Percentiles rank a stretch among this genome's conserved stretches.
phyloP scores from a whole-genome alignment of 1,140 invertebrate species.

The Hermatobates lingyangjiaoensis region DNA sequence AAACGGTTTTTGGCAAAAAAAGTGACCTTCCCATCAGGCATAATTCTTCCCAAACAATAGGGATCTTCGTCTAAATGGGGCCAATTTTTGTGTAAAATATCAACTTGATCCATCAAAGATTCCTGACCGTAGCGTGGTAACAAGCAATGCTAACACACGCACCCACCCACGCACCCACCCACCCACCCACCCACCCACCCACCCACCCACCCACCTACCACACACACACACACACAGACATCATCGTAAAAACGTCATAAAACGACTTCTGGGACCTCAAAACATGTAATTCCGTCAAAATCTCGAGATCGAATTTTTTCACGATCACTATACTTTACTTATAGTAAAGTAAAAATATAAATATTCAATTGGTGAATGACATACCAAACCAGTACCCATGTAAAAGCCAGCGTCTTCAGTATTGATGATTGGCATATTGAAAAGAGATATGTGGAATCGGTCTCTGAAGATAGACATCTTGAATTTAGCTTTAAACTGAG shows the following conservation, averaged over 20 bases:
- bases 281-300: no score
- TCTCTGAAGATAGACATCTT: slow-evolving; percentile 73
- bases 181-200: neutral
- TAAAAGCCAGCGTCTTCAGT: slow-evolving; percentile 73
- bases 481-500: slow-evolving; percentile 84
- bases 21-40: no score
- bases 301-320: no score
- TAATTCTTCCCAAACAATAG: neutral
- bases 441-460: slow-evolving; percentile 67
- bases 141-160: neutral
- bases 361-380: slow-evolving; percentile 19
- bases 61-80: neutral
- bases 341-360: no score
- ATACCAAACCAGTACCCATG: slow-evolving; percentile 62
- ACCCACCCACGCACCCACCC: neutral
- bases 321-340: no score
- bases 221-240: neutral
- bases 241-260: neutral
- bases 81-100: neutral
- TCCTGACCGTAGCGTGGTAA: neutral
- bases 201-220: no score
- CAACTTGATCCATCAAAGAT: neutral
- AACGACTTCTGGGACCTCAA: no score
- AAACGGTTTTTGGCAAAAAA: no score
- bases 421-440: slow-evolving; percentile 75